These are phyloP conservation scores for Cerastis rubricosa DNA, from an alignment of 2,888 invertebrate species.

Conservation along the genomic window DNA sequence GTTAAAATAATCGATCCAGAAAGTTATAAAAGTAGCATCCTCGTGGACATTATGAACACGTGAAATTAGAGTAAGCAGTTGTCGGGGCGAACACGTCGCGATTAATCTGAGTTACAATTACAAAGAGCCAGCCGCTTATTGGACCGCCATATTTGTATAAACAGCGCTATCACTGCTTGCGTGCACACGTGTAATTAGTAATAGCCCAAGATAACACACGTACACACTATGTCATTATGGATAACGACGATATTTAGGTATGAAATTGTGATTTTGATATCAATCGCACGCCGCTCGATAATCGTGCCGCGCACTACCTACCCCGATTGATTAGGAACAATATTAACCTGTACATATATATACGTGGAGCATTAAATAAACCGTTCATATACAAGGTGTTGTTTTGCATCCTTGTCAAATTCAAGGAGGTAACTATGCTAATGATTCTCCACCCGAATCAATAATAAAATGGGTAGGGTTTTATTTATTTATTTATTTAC, in stretches of 20 bases:
- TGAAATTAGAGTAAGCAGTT: constrained; percentile 74
- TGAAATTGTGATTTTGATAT: constrained; percentile 81
- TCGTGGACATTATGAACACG: constrained; percentile 37
- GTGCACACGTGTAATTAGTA: constrained; percentile 87
- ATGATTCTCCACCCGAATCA: too few species aligned
- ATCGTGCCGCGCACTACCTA: constrained; percentile 65
- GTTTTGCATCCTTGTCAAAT: too few species aligned
- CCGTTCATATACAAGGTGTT: too few species aligned
- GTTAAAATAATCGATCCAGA: background rate
- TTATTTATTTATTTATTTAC: too few species aligned
- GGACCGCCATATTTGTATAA: constrained; percentile 75
- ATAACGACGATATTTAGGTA: constrained; percentile 82
- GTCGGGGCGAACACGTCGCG: constrained; percentile 66
- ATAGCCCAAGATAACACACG: constrained; percentile 80
- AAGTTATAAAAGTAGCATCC: constrained; percentile 25
- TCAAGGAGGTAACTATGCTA: too few species aligned
- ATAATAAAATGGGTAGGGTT: too few species aligned
- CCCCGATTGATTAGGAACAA: constrained; percentile 75
- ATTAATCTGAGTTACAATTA: constrained; percentile 74
- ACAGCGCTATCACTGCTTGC: constrained; percentile 80
- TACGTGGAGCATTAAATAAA: constrained; percentile 67
- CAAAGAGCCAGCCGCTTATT: constrained; percentile 76
- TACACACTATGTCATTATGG: constrained; percentile 80
- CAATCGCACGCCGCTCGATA: constrained; percentile 76
- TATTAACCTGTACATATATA: constrained; percentile 64